Evolutionary conservation across 2,888 invertebrate species (phyloP), one percentile per base, ranked within the genome.

Genomic region (Cremastinae sp.): DNA sequence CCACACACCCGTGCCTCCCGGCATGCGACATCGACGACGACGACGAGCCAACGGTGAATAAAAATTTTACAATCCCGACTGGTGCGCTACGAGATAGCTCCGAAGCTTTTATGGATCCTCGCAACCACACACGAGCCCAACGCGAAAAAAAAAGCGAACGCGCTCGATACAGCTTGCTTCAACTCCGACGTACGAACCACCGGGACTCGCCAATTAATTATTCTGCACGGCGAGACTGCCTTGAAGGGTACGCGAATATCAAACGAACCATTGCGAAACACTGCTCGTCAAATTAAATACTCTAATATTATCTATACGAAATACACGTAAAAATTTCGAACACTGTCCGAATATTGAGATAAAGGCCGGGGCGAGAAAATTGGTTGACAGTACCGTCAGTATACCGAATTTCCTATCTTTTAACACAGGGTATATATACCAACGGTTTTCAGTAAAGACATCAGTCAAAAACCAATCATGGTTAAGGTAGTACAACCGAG

Each of bases 41-140:
- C 38, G 56, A 16, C 62, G 12, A 49, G 47, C 45, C 61, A 61
- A 47, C 62, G 62, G 62, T 62, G 62, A 62, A 62, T 62, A 62
- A 36, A 49, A 62, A 62, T 49, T 49, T 49, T 20, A 62, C 62
- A 62, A 62, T 62, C 61, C 47, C 34, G 16, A 18, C 18, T 49
- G 62, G 22, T 47, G 10, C 43, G 28, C 45, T 8, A 22, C 20
- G 45, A 45, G 59, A 59, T 43, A 45, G 61, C 43, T n/a, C 61
- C 28, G 2, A 5, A 28, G 61, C 34, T 61, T 16, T 16, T 61
- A 45, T 41, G 43, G 34, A 62, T 61, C 47, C 47, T 47, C 49
- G 36, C 36, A 49, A 47, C 49, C 47, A 62, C 28, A 28, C 28
- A 28, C 28, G 28, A 5, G 2, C 28, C 34, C 62, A n/a, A 49